Conservation (phyloP, 2,888 invertebrate species). For the Thumatha senex region DNA sequence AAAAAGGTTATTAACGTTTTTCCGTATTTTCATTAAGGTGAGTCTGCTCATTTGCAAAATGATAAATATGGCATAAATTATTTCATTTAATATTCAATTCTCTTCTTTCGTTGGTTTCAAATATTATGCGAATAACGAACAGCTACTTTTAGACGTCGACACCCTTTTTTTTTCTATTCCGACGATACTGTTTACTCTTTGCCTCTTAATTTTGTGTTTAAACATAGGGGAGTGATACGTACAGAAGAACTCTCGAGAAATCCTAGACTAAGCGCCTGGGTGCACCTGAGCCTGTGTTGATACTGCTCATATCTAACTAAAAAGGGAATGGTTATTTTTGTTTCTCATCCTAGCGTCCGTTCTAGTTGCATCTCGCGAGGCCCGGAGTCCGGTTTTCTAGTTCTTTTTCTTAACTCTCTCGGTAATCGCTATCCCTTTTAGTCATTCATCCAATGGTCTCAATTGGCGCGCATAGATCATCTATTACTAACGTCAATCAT, state of each 20-base stretch:
- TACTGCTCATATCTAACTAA: not conserved
- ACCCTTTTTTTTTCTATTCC: conserved; percentile 69
- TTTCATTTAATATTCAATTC: conserved; percentile 85
- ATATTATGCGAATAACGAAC: conserved; percentile 65
- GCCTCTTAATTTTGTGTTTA: conserved; percentile 79
- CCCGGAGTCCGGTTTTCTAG: too few species aligned
- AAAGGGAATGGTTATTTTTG: too few species aligned
- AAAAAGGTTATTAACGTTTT: conserved; percentile 60
- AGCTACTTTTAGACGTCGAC: conserved; percentile 66
- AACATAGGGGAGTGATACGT: conserved; percentile 72
- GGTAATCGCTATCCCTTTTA: too few species aligned
- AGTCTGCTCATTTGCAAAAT: conserved; percentile 82
- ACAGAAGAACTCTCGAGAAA: conserved; percentile 70
- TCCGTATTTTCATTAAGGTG: conserved; percentile 75
- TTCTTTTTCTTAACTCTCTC: not conserved
- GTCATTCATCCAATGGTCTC: too few species aligned
- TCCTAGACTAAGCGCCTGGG: conserved; percentile 53
- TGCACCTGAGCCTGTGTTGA: conserved; percentile 52
- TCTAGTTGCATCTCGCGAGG: too few species aligned
- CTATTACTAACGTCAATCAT: too few species aligned
- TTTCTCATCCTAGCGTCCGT: too few species aligned
- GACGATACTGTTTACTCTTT: conserved; percentile 76
- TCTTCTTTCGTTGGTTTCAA: conserved; percentile 70
- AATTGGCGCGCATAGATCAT: too few species aligned
- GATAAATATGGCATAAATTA: conserved; percentile 84